Percentiles rank a stretch among this genome's conserved stretches.
These are phyloP conservation scores for Parazoanthus darwini DNA, from an alignment of 92 coral and sea anemone species.

Conservation along the genomic window DNA sequence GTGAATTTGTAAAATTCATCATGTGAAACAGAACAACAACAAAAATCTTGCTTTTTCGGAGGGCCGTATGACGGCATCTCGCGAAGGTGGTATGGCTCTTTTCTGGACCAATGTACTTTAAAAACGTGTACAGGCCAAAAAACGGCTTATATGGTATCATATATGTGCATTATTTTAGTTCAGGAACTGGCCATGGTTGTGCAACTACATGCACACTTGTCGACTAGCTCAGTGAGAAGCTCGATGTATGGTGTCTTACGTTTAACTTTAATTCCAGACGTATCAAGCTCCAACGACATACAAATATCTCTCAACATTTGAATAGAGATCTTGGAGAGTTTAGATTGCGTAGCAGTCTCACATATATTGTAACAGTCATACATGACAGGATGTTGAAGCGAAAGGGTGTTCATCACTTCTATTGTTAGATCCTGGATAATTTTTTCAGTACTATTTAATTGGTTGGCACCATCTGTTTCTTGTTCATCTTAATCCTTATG, in stretches of 20 bases:
- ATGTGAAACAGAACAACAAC: no score
- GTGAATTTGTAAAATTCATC: no score
- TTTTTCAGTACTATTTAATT: no score
- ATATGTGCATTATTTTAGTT: no score
- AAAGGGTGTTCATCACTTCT: conserved; percentile 47
- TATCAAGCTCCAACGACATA: conserved; percentile 20
- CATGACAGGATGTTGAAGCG: conserved; percentile 52
- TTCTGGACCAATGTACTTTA: no score
- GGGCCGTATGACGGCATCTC: no score
- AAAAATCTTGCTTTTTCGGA: no score
- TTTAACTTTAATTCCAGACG: conserved; percentile 36
- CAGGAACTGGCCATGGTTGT: no score
- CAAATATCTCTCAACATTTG: conserved; percentile 50
- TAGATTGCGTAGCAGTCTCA: conserved; percentile 44
- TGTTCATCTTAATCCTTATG: conserved; percentile 39
- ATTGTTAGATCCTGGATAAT: conserved; percentile 38
- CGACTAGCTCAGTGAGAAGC: conserved; percentile 31
- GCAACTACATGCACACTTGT: no score
- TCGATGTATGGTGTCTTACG: conserved; percentile 46
- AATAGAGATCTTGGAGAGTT: conserved; percentile 54
- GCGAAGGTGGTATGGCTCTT: no score
- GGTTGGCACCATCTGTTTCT: conserved; percentile 33
- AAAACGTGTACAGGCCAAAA: no score
- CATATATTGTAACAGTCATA: conserved; percentile 56
- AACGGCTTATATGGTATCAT: no score